A percentile compares a stretch with the other conserved stretches of the same genome.
These are phyloP conservation scores for Holothuria leucospilota DNA, from an alignment of 53 echinoderm and acorn worm genomes.

Conservation along the genomic window DNA sequence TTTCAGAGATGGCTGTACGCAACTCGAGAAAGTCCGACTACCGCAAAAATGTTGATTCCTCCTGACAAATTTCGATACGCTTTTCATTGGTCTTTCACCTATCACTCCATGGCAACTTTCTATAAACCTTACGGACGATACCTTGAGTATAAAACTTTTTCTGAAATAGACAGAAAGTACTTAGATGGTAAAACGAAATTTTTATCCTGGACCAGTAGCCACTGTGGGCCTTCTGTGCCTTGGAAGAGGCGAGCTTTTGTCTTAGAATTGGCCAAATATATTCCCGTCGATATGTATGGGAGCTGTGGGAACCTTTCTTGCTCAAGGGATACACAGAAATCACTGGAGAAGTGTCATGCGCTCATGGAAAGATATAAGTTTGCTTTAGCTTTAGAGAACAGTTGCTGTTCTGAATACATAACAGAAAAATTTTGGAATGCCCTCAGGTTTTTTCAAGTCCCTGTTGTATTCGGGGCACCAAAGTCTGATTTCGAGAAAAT, in stretches of 20 bases:
- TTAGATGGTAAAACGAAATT: not conserved
- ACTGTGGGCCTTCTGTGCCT: not conserved
- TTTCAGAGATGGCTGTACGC: constrained; percentile 17
- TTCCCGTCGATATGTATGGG: constrained; percentile 15
- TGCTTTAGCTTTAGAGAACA: constrained; percentile 30
- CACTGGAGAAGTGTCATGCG: not conserved
- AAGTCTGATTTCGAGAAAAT: constrained; percentile 3
- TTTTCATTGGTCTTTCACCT: constrained; percentile 41
- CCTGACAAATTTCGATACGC: not conserved
- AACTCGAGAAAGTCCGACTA: constrained; percentile 14
- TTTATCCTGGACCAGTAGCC: constrained; percentile 35
- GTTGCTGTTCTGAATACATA: constrained; percentile 42
- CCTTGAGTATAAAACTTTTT: not conserved
- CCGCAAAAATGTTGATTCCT: not conserved
- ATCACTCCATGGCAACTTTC: constrained; percentile 10
- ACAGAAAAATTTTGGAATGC: constrained; percentile 43
- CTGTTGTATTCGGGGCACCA: constrained; percentile 23
- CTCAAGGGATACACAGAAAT: not conserved
- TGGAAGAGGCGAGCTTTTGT: constrained; percentile 20
- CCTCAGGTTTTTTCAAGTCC: constrained; percentile 15
- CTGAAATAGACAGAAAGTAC: not conserved
- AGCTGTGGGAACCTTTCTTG: constrained; percentile 29
- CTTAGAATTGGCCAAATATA: constrained; percentile 6
- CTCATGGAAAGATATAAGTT: constrained; percentile 22
- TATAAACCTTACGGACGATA: constrained; percentile 34